Conservation (phyloP, 1,140 invertebrate species). For the Eumaeus atala region DNA sequence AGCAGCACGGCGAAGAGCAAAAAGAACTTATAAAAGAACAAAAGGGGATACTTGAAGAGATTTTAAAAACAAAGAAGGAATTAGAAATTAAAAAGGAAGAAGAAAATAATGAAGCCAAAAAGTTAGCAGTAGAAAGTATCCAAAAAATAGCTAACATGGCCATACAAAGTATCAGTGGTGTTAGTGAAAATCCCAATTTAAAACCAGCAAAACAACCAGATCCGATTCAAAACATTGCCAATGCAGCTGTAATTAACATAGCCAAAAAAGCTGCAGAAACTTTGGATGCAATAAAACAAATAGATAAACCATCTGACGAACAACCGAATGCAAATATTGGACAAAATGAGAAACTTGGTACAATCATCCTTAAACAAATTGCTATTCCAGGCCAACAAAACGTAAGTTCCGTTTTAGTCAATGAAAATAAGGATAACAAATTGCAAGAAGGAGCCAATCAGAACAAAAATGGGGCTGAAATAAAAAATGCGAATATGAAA, state of each 20-base stretch:
- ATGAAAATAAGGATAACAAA: not conserved
- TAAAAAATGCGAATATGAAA: not conserved
- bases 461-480: not conserved
- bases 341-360: not conserved
- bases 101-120: slow-evolving; percentile 55
- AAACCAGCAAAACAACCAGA: slow-evolving; percentile 32
- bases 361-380: not conserved
- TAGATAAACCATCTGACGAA: slow-evolving; percentile 23
- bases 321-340: not conserved
- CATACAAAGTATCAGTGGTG: slow-evolving; percentile 59
- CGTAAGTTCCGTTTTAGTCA: not conserved
- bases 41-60: slow-evolving; percentile 74
- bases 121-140: slow-evolving; percentile 68
- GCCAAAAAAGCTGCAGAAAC: slow-evolving; percentile 53
- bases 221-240: slow-evolving; percentile 41
- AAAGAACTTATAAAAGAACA: slow-evolving; percentile 76
- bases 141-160: slow-evolving; percentile 69
- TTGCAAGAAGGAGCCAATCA: not conserved
- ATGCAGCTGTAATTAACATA: slow-evolving; percentile 54
- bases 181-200: slow-evolving; percentile 43
- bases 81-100: slow-evolving; percentile 60
- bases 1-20: slow-evolving; percentile 75
- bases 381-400: not conserved
- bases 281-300: slow-evolving; percentile 54
- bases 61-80: slow-evolving; percentile 73